phyloP scores from a whole-genome alignment of 2,888 invertebrate species.

The Andrena bucephala region DNA sequence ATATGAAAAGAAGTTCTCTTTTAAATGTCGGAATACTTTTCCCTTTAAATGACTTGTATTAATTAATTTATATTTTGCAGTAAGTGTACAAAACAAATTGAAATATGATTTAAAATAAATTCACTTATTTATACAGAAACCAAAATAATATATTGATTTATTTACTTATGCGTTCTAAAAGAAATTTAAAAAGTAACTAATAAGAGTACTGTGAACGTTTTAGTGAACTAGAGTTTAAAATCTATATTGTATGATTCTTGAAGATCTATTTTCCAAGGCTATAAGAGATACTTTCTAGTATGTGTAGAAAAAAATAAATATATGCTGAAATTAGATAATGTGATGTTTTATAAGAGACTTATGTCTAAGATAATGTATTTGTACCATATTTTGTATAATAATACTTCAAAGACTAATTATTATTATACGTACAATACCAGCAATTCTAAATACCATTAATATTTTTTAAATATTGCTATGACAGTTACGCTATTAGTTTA shows the following conservation, averaged over 20 bases:
- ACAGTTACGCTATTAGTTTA: neutral
- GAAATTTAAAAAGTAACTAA: constrained; percentile 30
- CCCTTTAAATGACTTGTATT: constrained; percentile 52
- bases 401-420: constrained; percentile 24
- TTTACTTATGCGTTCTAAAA: constrained; percentile 55
- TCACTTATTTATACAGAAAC: constrained; percentile 75
- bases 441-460: constrained; percentile 23
- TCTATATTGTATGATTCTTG: constrained; percentile 54
- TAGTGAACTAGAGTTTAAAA: constrained; percentile 56
- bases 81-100: constrained; percentile 80
- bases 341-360: constrained; percentile 37
- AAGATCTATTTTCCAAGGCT: constrained; percentile 61
- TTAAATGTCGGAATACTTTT: constrained; percentile 37
- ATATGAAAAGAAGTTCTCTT: constrained; percentile 31
- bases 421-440: constrained; percentile 14
- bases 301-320: constrained; percentile 59
- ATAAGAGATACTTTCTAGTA: constrained; percentile 35
- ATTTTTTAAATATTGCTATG: constrained; percentile 30
- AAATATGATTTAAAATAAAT: constrained; percentile 74
- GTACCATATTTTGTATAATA: constrained; percentile 17
- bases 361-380: constrained; percentile 33
- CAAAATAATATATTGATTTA: constrained; percentile 65
- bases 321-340: constrained; percentile 47
- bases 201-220: constrained; percentile 44
- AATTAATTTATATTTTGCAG: constrained; percentile 73